Conservation (phyloP, 1,140 invertebrate genomes). For the Atopsyche davidsoni region DNA sequence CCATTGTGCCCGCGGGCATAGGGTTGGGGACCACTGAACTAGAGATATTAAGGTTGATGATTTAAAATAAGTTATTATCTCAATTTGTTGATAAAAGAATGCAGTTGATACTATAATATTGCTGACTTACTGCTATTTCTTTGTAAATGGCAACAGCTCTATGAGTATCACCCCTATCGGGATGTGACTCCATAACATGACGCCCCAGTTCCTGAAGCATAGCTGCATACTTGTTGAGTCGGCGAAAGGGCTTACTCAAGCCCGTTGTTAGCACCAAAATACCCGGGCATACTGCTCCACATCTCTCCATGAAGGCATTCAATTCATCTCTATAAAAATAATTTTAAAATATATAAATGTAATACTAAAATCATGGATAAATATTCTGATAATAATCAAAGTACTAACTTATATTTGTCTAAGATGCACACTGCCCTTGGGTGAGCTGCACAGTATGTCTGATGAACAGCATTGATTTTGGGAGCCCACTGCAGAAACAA, state of each 20-base stretch:
- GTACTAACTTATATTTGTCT: conserved; percentile 78
- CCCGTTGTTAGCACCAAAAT: conserved; percentile 85
- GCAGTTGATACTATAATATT: background rate
- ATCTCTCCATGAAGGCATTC: conserved; percentile 79
- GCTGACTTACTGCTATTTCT: conserved; percentile 80
- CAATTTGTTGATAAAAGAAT: no score
- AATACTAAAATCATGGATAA: background rate
- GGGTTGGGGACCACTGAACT: no score
- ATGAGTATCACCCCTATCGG: conserved; percentile 93
- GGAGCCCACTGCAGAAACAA: conserved; percentile 84
- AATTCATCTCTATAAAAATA: conserved; percentile 68
- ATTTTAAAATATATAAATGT: background rate
- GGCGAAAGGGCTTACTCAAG: conserved; percentile 89
- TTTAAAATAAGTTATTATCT: no score
- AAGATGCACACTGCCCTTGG: conserved; percentile 87
- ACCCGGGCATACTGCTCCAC: conserved; percentile 75
- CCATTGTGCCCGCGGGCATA: no score
- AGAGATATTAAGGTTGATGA: no score
- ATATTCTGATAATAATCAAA: background rate
- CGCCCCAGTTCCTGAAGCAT: conserved; percentile 92
- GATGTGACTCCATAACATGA: conserved; percentile 91
- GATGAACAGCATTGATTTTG: conserved; percentile 79
- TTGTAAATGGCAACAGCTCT: conserved; percentile 89
- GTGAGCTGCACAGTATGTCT: conserved; percentile 85
- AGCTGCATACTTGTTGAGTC: conserved; percentile 90